These are phyloP conservation scores for Drosophila simulans DNA, from an alignment of 1,140 invertebrate genomes.

Conservation along the genomic window DNA sequence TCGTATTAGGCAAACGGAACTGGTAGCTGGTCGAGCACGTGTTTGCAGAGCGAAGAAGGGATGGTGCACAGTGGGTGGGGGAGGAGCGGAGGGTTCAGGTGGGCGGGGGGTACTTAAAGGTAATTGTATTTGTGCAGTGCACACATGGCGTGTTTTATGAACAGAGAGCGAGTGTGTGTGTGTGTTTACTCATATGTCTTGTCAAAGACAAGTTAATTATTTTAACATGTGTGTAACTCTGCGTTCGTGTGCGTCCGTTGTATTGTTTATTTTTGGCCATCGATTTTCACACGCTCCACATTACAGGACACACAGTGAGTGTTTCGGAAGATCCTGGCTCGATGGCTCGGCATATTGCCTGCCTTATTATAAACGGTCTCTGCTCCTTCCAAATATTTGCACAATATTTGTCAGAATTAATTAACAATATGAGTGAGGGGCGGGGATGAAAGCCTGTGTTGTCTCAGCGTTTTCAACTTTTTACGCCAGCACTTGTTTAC, in stretches of 20 bases:
- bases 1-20: constrained; percentile 77
- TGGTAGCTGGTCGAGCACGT: constrained; percentile 62
- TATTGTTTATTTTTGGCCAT: constrained; percentile 74
- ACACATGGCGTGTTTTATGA: constrained; percentile 62
- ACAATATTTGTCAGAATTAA: constrained; percentile 80
- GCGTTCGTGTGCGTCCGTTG: constrained; percentile 18
- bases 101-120: constrained; percentile 57
- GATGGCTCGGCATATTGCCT: constrained; percentile 34
- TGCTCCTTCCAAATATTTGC: constrained; percentile 64
- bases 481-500: constrained; percentile 51
- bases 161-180: constrained; percentile 50
- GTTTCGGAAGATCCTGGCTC: constrained; percentile 28
- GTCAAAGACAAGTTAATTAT: constrained; percentile 82
- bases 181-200: constrained; percentile 80
- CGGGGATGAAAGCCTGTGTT: constrained; percentile 11
- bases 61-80: background rate
- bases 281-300: constrained; percentile 68
- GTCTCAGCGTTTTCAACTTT: constrained; percentile 64
- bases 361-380: constrained; percentile 26
- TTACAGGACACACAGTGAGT: constrained; percentile 21
- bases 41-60: constrained; percentile 24
- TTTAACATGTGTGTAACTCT: constrained; percentile 55
- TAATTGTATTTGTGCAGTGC: constrained; percentile 74
- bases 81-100: background rate
- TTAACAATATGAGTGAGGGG: constrained; percentile 54